These are phyloP conservation scores for Chelonoidis abingdonii DNA, from an alignment of 2,113 vertebrate genomes.

Conservation along the genomic window DNA sequence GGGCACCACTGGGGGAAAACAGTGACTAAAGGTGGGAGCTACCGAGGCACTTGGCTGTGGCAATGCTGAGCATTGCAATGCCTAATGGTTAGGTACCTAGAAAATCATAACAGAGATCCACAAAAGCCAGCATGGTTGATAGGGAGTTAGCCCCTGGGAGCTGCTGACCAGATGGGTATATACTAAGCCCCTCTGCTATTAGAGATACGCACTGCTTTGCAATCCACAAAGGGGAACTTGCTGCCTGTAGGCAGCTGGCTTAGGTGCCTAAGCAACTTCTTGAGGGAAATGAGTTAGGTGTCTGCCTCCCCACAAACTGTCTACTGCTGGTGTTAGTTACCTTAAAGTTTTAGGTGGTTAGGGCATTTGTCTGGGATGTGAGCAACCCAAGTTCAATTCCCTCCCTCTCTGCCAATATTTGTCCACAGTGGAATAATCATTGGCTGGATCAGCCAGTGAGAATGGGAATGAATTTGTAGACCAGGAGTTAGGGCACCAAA, in stretches of 20 bases:
- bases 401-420: neutral
- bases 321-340: too few species aligned
- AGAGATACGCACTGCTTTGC: neutral
- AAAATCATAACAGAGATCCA: neutral
- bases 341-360: neutral
- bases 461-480: too few species aligned
- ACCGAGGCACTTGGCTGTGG: neutral
- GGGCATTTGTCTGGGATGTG: neutral
- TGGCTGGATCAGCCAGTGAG: neutral
- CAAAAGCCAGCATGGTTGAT: neutral
- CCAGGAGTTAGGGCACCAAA: neutral
- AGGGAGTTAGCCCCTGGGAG: too few species aligned
- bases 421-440: neutral
- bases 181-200: neutral
- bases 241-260: neutral
- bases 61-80: neutral
- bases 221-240: neutral
- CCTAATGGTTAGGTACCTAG: neutral
- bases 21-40: neutral
- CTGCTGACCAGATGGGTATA: neutral
- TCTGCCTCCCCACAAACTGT: neutral
- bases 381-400: neutral
- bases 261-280: neutral
- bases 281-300: neutral
- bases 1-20: neutral